Evolutionary conservation across 2,113 vertebrate genomes (phyloP).

Genomic region (Carlito syrichta): DNA sequence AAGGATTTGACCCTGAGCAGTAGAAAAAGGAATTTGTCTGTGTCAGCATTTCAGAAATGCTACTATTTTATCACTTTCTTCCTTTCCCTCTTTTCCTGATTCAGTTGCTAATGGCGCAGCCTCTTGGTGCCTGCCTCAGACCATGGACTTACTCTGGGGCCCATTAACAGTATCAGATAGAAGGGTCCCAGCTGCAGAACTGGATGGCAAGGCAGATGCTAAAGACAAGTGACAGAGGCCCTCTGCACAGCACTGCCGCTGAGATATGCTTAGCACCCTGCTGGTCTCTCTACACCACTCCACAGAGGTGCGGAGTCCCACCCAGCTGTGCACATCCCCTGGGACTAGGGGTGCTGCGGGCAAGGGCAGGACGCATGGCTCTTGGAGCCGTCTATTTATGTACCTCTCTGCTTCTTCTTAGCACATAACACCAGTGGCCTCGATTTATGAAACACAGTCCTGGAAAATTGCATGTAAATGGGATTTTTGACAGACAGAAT

Average conservation of each 20-base stretch:
- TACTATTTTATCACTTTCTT: not conserved
- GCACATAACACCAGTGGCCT: not conserved
- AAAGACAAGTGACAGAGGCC: not conserved
- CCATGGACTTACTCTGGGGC: not conserved
- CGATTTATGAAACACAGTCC: not conserved
- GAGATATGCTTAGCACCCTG: not conserved
- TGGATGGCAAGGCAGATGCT: not conserved
- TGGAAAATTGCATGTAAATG: not conserved
- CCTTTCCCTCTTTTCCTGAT: not conserved
- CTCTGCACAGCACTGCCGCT: too few relatives aligned
- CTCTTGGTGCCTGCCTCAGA: not conserved
- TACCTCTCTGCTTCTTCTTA: not conserved
- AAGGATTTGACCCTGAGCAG: not conserved
- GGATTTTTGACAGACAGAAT: not conserved
- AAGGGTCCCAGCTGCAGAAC: not conserved
- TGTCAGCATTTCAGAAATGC: not conserved
- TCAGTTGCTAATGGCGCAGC: not conserved
- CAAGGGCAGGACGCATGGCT: not conserved
- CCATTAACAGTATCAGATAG: accelerated
- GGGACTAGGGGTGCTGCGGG: accelerated
- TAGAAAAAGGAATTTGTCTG: not conserved
- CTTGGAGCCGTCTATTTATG: not conserved
- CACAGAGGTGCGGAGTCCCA: accelerated
- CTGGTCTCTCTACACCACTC: accelerated
- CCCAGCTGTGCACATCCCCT: accelerated